Base-by-base conservation (phyloP, 2,113 vertebrate species). In the Dissostichus mawsoni region DNA sequence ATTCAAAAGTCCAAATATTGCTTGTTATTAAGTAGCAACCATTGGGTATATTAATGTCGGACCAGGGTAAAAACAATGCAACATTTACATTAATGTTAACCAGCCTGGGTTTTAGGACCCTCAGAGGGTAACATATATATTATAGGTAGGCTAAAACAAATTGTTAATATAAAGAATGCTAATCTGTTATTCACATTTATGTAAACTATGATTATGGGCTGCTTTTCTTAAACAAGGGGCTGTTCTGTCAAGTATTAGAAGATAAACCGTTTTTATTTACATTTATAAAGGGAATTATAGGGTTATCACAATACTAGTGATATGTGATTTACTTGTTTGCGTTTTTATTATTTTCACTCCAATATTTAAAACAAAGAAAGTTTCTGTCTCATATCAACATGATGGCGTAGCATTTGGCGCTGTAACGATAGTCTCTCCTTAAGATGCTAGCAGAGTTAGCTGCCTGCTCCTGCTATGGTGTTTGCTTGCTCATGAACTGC, bases 391-490 rank as follows among this genome's bases (percentile, higher is more conserved):
- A 3, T 33, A 7, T n/a, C 20, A 5, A 12, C 53, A 17, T 57
- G 23, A 3, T 17, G 8, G 51, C 23, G 10, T 11, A 13, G 11
- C 11, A 6, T 5, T 59, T 3, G 23, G 14, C n/a, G n/a, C 8
- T 23, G 61, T 6, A 4, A 12, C n/a, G 41, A 20, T 53, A 8
- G 51, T n/a, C 53, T 20, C 13, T 7, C 48, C 61, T 7, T 0
- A 13, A 1, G 0, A 11, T 8, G 64, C 65, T 75, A 70, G 13
- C 58, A 1, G 1, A 14, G 74, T 51, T 83, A 83, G 74, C 74
- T 58, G 50, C 11, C 1, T 1, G n/a, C 14, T 1, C 11, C 7
- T 23, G 25, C 12, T 8, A 11, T 20, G 11, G 63, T 41, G 74
- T 17, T 20, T 1, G 20, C n/a, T 20, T 61, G 36, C 20, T 73